A percentile compares a stretch with the other conserved stretches of the same genome.
Conservation (phyloP, 2,888 invertebrate genomes). For the Lepeophtheirus nordmannii region DNA sequence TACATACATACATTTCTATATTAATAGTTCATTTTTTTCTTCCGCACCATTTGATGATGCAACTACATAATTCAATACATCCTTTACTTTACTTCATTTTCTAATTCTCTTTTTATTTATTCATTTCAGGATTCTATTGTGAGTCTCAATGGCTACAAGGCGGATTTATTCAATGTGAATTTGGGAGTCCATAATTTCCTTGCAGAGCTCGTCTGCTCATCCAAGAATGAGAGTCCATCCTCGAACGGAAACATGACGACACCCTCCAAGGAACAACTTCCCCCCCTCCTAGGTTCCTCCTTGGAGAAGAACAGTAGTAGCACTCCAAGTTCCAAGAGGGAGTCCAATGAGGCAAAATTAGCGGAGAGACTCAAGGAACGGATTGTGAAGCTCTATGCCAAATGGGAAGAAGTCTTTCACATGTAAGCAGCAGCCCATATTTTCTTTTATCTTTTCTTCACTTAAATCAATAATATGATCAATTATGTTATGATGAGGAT, state of each 20-base stretch:
- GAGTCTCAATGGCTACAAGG: not conserved
- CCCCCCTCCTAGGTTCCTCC: too few species aligned
- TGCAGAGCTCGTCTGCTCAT: slow-evolving; percentile 1
- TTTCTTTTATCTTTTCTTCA: too few species aligned
- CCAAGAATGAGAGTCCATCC: not conserved
- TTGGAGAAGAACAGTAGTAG: not conserved
- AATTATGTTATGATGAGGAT: too few species aligned
- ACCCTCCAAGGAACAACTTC: too few species aligned
- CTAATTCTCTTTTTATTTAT: too few species aligned
- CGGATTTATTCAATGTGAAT: slow-evolving; percentile 14
- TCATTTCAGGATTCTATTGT: not conserved
- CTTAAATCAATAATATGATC: too few species aligned
- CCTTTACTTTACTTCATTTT: too few species aligned
- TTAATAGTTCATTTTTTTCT: too few species aligned
- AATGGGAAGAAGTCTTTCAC: slow-evolving; percentile 17
- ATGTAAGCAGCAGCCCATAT: not conserved
- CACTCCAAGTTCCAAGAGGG: not conserved
- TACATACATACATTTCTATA: too few species aligned
- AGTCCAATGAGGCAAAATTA: not conserved
- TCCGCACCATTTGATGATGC: too few species aligned
- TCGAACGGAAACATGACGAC: too few species aligned
- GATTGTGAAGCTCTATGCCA: slow-evolving; percentile 1
- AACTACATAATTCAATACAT: too few species aligned
- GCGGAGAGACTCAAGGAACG: slow-evolving; percentile 12
- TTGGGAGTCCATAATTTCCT: slow-evolving; percentile 12